Base-by-base conservation (phyloP, 2,888 invertebrate species). In the Mesorhabditis sp. region DNA sequence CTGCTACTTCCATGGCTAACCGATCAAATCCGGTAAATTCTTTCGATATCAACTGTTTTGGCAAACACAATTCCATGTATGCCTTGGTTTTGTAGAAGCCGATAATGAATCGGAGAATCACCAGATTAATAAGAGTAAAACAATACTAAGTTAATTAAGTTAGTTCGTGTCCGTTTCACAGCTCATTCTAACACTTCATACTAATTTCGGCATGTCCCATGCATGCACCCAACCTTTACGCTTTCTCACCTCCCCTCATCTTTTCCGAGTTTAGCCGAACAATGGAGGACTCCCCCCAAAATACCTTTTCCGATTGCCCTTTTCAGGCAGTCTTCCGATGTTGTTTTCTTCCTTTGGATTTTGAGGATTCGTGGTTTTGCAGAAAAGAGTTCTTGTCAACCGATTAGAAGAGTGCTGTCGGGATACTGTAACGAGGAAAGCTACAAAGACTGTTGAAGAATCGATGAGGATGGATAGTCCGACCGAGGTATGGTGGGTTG, bases 401-500 rank as follows among this genome's bases (percentile, higher is more conserved):
- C 61, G 67, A 50, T 67, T 62, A 44, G 68, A 72, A 63, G 67
- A 61, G 43, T 65, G 63, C n/a, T 43, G 43, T 10, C n/a, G 13
- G 28, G 67, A 66, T 15, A 66, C 66, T 13, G 63, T 58, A 62
- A 58, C 61, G 62, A 72, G 62, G 50, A 43, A 66, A 15, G 63
- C 62, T 43, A 69, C 67, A 50, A 63, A 69, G 63, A 66, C 65
- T 28, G 41, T 69, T 43, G 69, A 69, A 58, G 72, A 72, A 62
- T 65, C 69, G n/a, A 62, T 72, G 65, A 69, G 67, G 65, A 72
- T 72, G 72, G 69, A 72, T 4, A 71, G 69, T 68, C 69, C 71
- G 13, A 67, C 66, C 5, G 69, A 71, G 66, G 71, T 71, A 43
- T 5, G n/a, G 42, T 45, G 15, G n/a, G 5, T n/a, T 10, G 28